A percentile compares a stretch with the other conserved stretches of the same genome.
Evolutionary conservation across 2,113 vertebrate genomes (phyloP).

Genomic region (Scytalopus superciliaris): DNA sequence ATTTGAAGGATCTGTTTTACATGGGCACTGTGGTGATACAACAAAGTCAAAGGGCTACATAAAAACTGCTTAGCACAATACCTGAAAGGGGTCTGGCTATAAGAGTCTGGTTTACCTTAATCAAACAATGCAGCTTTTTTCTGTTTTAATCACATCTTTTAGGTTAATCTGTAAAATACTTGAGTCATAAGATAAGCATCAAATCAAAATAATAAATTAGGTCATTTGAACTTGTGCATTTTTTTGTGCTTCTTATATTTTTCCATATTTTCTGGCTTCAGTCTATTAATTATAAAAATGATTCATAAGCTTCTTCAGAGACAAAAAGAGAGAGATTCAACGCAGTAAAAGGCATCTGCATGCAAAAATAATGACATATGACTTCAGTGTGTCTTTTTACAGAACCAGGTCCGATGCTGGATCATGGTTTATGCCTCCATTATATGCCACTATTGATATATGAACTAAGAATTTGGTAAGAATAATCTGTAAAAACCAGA

Average conservation of each 20-base stretch:
- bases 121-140: not conserved
- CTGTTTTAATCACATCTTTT: not conserved
- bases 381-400: not conserved
- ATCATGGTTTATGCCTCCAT: not conserved
- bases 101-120: not conserved
- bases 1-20: not conserved
- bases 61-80: not conserved
- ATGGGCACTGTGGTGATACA: no score
- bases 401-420: not conserved
- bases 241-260: not conserved
- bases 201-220: not conserved
- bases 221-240: not conserved
- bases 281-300: not conserved
- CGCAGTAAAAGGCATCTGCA: not conserved
- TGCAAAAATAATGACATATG: not conserved
- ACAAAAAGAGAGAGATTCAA: not conserved
- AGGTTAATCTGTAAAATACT: not conserved
- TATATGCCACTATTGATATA: not conserved
- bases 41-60: not conserved
- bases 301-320: not conserved
- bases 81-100: not conserved
- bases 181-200: not conserved
- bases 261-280: not conserved
- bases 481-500: not conserved
- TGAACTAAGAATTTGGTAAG: not conserved